Evolutionary conservation across 2,888 invertebrate genomes (phyloP).

Genomic region (Philaethria dido): DNA sequence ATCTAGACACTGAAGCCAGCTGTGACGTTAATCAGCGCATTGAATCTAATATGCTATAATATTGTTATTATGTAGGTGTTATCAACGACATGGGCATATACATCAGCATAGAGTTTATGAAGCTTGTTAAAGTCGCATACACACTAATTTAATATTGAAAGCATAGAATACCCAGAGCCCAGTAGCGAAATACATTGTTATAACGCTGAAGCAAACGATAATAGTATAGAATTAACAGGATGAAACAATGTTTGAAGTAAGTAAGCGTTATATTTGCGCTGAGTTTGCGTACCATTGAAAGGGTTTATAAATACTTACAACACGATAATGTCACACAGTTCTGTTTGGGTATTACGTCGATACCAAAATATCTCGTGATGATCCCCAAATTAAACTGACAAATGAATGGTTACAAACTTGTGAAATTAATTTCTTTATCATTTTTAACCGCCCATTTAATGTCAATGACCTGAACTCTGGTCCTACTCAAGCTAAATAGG

Average conservation of each 20-base stretch:
- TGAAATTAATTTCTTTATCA: conserved; percentile 46
- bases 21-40: conserved; percentile 79
- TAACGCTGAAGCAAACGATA: conserved; percentile 82
- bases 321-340: conserved; percentile 72
- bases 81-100: conserved; percentile 80
- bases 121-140: conserved; percentile 82
- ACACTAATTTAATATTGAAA: conserved; percentile 83
- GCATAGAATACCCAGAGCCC: conserved; percentile 83
- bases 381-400: conserved; percentile 70
- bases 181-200: conserved; percentile 80
- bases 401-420: conserved; percentile 65
- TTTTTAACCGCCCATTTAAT: conserved; percentile 52
- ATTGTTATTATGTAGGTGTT: conserved; percentile 68
- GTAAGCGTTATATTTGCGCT: conserved; percentile 77
- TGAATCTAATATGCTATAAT: conserved; percentile 78
- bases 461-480: conserved; percentile 70
- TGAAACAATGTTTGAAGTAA: conserved; percentile 52
- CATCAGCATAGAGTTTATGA: conserved; percentile 82
- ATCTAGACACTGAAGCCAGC: conserved; percentile 83
- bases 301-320: conserved; percentile 77
- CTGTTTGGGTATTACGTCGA: conserved; percentile 61
- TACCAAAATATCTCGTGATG: conserved; percentile 65
- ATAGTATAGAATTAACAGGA: conserved; percentile 66
- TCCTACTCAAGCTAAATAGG: conserved; percentile 72
- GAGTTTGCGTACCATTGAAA: conserved; percentile 72